Conservation (phyloP, 1,140 invertebrate species). For the Zaprionus kolodkinae region DNA sequence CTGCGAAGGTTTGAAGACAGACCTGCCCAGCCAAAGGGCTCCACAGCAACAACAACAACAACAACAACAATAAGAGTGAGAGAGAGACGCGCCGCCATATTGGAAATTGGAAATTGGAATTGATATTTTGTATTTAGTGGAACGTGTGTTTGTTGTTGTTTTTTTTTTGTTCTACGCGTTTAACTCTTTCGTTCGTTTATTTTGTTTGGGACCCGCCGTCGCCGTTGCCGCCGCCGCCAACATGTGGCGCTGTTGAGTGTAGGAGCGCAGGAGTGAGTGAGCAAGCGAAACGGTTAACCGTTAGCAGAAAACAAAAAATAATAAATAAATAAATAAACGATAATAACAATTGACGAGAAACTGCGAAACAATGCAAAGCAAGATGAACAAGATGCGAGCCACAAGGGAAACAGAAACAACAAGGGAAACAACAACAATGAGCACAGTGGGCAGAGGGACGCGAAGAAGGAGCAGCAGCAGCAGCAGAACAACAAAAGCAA, state of each 20-base stretch:
- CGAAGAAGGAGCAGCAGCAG: constrained; percentile 19
- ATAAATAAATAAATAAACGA: neutral
- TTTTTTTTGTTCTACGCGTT: neutral
- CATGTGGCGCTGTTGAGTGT: constrained; percentile 35
- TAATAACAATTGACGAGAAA: neutral
- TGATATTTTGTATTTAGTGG: neutral
- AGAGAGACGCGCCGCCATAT: constrained; percentile 44
- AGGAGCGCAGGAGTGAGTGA: neutral
- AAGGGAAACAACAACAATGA: constrained; percentile 35
- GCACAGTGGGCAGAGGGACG: neutral
- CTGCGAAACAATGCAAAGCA: neutral
- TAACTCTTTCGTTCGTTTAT: constrained; percentile 28
- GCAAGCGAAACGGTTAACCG: too few relatives aligned
- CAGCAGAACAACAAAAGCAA: constrained; percentile 23
- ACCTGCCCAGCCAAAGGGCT: constrained; percentile 52
- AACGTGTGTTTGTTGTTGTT: constrained; percentile 26
- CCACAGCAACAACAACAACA: constrained; percentile 32
- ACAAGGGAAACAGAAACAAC: constrained; percentile 25
- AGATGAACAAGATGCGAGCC: neutral
- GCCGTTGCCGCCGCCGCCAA: constrained; percentile 2
- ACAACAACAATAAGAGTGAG: constrained; percentile 31
- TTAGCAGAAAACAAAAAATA: neutral
- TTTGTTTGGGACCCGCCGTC: neutral
- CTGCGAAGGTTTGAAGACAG: constrained; percentile 48
- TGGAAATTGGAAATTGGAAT: constrained; percentile 52